Evolutionary conservation across 2,888 invertebrate species (phyloP).

Genomic region (Orthonychiurus folsomi): DNA sequence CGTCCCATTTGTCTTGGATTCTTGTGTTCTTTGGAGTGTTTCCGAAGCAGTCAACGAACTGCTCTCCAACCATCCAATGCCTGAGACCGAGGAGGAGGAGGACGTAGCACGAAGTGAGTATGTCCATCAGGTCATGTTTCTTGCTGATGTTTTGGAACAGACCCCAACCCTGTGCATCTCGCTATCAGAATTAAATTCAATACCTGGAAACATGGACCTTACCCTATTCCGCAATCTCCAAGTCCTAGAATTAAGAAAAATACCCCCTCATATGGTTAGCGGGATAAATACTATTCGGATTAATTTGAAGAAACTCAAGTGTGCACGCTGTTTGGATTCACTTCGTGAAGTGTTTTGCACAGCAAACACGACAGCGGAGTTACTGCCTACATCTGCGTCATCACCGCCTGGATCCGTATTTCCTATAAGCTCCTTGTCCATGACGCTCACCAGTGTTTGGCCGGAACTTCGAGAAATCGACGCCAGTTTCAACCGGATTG

Average conservation of each 20-base stretch:
- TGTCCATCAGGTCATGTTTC: conserved; percentile 35
- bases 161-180: conserved; percentile 36
- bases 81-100: conserved; percentile 13
- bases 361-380: not conserved
- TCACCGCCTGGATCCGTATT: not conserved
- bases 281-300: conserved; percentile 28
- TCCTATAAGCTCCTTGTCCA: not conserved
- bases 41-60: conserved; percentile 26
- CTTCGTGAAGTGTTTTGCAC: conserved; percentile 26
- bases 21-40: conserved; percentile 23
- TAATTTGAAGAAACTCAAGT: conserved; percentile 33
- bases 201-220: conserved; percentile 28
- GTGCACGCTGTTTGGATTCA: conserved; percentile 31
- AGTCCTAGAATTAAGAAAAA: conserved; percentile 34
- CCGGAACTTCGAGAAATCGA: conserved; percentile 37
- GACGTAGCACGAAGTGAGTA: conserved; percentile 15
- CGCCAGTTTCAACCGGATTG: conserved; percentile 32
- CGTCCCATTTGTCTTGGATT: conserved; percentile 36
- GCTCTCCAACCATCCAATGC: conserved; percentile 14
- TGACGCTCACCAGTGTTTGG: conserved; percentile 31
- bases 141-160: conserved; percentile 36
- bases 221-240: conserved; percentile 29
- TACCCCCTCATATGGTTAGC: conserved; percentile 26
- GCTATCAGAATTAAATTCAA: conserved; percentile 18
- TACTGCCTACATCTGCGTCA: not conserved